phyloP scores from a whole-genome alignment of 2,797 vertebrate species.

The Eidolon dupreanum region DNA sequence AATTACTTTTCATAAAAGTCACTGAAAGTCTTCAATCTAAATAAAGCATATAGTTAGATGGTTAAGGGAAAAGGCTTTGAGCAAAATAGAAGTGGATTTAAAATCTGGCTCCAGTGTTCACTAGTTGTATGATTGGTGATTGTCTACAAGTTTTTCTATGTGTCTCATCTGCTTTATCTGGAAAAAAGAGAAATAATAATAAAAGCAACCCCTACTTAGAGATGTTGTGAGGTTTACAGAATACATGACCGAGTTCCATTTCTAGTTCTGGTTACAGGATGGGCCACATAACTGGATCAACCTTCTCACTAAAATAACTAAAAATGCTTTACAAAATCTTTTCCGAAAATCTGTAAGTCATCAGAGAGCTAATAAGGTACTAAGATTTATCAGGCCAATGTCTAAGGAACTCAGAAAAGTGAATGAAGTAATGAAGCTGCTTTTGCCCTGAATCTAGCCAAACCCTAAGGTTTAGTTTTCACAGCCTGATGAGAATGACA shows the following conservation, averaged over 20 bases:
- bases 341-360: background rate
- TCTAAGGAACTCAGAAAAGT: background rate
- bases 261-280: background rate
- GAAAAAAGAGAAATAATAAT: background rate
- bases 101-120: background rate
- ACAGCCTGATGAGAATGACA: background rate
- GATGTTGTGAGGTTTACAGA: background rate
- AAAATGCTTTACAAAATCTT: background rate
- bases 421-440: background rate
- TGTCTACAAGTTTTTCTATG: background rate
- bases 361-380: background rate
- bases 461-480: background rate
- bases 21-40: background rate
- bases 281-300: background rate
- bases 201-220: background rate
- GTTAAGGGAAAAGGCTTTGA: background rate
- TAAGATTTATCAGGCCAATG: background rate
- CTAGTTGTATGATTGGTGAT: background rate
- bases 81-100: background rate
- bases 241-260: background rate
- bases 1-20: background rate
- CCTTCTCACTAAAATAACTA: background rate
- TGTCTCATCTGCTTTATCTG: background rate
- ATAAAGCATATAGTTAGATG: background rate
- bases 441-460: background rate